Evolutionary conservation across 2,797 vertebrate genomes (phyloP).

Genomic region (Triplophysa yarkandensis): DNA sequence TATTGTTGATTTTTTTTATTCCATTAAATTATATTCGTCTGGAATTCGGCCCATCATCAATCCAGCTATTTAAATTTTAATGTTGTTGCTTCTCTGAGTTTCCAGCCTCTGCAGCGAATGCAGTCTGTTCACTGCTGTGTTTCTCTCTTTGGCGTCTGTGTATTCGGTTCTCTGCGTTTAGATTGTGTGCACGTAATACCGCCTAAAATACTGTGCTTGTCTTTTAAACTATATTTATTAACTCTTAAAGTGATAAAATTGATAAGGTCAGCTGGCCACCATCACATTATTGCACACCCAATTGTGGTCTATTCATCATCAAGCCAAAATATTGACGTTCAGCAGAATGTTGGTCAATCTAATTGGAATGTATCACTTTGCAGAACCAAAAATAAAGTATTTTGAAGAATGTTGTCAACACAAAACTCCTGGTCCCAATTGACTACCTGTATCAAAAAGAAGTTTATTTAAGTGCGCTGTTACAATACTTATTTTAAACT

Average conservation of each 20-base stretch:
- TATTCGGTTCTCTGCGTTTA: conserved; percentile 26
- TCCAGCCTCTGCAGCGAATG: conserved; percentile 42
- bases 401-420: too few relatives aligned
- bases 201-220: conserved; percentile 3
- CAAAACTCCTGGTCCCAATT: too few relatives aligned
- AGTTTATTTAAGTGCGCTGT: too few relatives aligned
- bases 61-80: conserved; percentile 67
- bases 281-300: neutral
- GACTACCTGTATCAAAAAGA: too few relatives aligned
- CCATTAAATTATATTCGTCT: too few relatives aligned
- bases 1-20: neutral
- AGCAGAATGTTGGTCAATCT: neutral
- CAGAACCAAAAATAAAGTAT: too few relatives aligned
- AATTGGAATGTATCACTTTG: too few relatives aligned
- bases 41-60: conserved; percentile 61
- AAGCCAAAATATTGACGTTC: neutral
- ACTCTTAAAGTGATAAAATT: neutral
- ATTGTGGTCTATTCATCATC: neutral
- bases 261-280: neutral
- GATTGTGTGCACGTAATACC: neutral
- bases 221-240: conserved; percentile 24
- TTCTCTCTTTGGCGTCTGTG: conserved; percentile 17
- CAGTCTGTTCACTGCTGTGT: conserved; percentile 30
- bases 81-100: conserved; percentile 53
- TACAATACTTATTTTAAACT: too few relatives aligned